Evolutionary conservation across 2,797 vertebrate genomes (phyloP).

Genomic region (Yasuhikotakia modesta): DNA sequence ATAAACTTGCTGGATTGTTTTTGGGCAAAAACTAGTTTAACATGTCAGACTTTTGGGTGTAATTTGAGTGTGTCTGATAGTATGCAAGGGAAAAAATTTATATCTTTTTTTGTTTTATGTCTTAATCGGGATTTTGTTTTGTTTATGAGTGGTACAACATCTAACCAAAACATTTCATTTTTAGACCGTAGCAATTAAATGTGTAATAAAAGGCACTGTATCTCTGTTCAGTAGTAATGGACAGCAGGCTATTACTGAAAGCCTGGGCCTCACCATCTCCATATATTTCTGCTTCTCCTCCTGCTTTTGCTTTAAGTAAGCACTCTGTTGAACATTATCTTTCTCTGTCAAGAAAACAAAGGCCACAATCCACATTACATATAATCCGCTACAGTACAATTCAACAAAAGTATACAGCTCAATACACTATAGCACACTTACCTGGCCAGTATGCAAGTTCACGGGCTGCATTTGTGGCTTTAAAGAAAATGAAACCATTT

Average conservation of each 20-base stretch:
- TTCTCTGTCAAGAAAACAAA: conserved; percentile 40
- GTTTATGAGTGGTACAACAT: too few relatives aligned
- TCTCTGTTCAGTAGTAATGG: not conserved
- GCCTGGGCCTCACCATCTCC: conserved; percentile 56
- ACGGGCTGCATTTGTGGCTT: conserved; percentile 12
- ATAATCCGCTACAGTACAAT: not conserved
- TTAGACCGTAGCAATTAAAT: too few relatives aligned
- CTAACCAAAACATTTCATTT: too few relatives aligned
- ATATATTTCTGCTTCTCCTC: conserved; percentile 59
- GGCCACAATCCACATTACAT: not conserved
- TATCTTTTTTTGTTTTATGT: too few relatives aligned
- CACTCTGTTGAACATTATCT: conserved; percentile 47
- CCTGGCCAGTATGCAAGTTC: conserved; percentile 19
- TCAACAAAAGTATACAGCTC: not conserved
- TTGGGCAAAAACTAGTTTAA: not conserved
- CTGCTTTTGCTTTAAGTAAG: conserved; percentile 52
- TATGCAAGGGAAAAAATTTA: too few relatives aligned
- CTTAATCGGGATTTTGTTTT: too few relatives aligned
- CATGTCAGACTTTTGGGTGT: not conserved
- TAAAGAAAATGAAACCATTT: not conserved
- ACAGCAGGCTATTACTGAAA: too few relatives aligned
- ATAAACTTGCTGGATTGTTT: not conserved
- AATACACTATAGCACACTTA: conserved; percentile 27
- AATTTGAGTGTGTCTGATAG: too few relatives aligned
- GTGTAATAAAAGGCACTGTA: too few relatives aligned